Base-by-base conservation (phyloP, 37 sponge, comb jelly and placozoan genomes). In the Geodia barretti region DNA sequence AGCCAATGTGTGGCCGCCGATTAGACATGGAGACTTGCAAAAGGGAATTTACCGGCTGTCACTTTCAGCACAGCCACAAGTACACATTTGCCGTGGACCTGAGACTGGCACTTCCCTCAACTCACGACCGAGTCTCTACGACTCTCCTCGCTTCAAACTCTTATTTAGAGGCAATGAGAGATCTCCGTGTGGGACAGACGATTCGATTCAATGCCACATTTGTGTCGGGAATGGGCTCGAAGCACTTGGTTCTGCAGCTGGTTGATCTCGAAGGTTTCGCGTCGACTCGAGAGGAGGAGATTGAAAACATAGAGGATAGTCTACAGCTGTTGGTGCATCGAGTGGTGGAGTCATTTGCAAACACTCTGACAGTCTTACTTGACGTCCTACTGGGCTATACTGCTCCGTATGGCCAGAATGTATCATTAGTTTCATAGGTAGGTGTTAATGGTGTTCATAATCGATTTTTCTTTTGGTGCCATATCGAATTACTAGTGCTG, bases 201-300 rank as follows among this genome's bases (percentile, higher is more conserved):
- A 19, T 88, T 14, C 21, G 43, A 1, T 88, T 83, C 28, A 88
- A 88, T 73, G 89, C 89, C 8, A 83, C 89, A 59, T 76, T 88
- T 64, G 41, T 67, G 36, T 47, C 21, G 39, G 89, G 89, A 3
- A 82, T 88, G 79, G 89, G 89, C 19, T 54, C 79, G 0, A 40
- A 72, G 5, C 1, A 33, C 0, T 39, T 88, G 34, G 77, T 29
- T 0, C 68, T 88, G 20, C 72, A 72, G 25, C 60, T 31, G 63
- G 65, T 62, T 28, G 24, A 4, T 62, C 29, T 23, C 7, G 4
- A 17, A 41, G 28, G 23, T 29, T 0, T 1, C n/a, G 24, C 67
- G 36, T 8, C 7, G 20, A 1, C n/a, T 19, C 36, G 42, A 21
- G 64, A 83, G 25, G 69, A 80, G 70, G 58, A 73, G 64, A 29